phyloP scores from a whole-genome alignment of 2,888 invertebrate genomes.

The Abrostola triplasia region DNA sequence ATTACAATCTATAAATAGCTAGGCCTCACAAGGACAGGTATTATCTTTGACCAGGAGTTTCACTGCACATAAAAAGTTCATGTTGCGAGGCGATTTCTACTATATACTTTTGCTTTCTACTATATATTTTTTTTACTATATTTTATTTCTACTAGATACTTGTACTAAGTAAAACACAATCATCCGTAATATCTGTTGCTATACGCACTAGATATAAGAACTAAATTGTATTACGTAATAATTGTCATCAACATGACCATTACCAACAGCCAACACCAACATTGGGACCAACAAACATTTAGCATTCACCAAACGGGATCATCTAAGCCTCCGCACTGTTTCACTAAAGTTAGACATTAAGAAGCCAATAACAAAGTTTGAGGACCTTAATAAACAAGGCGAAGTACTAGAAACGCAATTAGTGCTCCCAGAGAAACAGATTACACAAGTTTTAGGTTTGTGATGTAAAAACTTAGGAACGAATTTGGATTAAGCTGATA shows the following conservation, averaged over 20 bases:
- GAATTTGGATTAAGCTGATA: constrained; percentile 33
- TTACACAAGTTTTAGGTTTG: constrained; percentile 46
- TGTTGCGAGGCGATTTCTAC: too few species aligned
- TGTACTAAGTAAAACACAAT: too few species aligned
- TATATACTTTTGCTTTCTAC: too few species aligned
- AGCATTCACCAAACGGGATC: constrained; percentile 27
- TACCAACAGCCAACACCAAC: constrained; percentile 4
- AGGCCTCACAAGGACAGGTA: too few species aligned
- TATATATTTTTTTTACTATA: too few species aligned
- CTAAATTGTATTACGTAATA: background rate
- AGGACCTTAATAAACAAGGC: constrained; percentile 53
- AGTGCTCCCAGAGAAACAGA: constrained; percentile 47
- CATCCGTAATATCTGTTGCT: too few species aligned
- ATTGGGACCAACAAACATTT: constrained; percentile 17
- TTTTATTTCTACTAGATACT: too few species aligned
- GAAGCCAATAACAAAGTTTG: constrained; percentile 57
- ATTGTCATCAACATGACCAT: background rate
- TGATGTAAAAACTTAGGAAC: constrained; percentile 40
- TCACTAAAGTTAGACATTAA: constrained; percentile 47
- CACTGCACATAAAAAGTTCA: too few species aligned
- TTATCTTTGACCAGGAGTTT: too few species aligned
- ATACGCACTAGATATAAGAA: too few species aligned
- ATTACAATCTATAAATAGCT: too few species aligned
- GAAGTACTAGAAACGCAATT: constrained; percentile 53
- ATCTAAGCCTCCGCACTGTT: constrained; percentile 25